Conservation (phyloP, 2,797 vertebrate species). For the Pangasius larnaudii region DNA sequence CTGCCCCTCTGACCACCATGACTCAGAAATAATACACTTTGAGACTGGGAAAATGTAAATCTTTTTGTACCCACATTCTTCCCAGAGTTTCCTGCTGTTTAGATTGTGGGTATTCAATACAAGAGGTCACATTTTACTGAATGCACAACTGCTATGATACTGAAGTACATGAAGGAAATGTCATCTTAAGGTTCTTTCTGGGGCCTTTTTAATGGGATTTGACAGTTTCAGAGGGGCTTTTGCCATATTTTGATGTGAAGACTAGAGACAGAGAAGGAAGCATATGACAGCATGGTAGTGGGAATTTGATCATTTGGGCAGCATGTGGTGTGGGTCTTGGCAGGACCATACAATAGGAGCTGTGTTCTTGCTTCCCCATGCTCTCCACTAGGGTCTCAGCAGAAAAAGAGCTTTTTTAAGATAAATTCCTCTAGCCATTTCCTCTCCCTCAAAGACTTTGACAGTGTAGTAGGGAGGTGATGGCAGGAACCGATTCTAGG, state of each 20-base stretch:
- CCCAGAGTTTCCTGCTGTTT: slow-evolving; percentile 39
- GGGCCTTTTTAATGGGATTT: not conserved
- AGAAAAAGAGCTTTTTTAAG: slow-evolving; percentile 59
- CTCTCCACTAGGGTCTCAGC: slow-evolving; percentile 63
- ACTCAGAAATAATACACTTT: not conserved
- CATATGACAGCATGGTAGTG: slow-evolving; percentile 59
- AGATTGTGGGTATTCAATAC: not conserved
- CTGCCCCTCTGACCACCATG: not conserved
- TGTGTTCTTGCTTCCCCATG: slow-evolving; percentile 68
- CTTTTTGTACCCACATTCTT: slow-evolving; percentile 19
- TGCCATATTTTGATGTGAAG: slow-evolving; percentile 52
- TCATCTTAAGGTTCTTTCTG: slow-evolving; percentile 11
- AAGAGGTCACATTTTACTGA: slow-evolving; percentile 34
- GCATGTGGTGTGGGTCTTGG: slow-evolving; percentile 69
- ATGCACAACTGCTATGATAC: slow-evolving; percentile 14
- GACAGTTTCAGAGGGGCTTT: slow-evolving; percentile 47
- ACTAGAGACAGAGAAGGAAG: slow-evolving; percentile 56
- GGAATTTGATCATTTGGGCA: slow-evolving; percentile 57
- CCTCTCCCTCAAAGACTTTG: slow-evolving; percentile 69
- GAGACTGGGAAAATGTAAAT: not conserved
- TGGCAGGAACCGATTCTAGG: slow-evolving; percentile 71
- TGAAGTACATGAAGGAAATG: slow-evolving; percentile 30
- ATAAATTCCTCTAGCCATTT: slow-evolving; percentile 65
- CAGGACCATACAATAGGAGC: slow-evolving; percentile 66
- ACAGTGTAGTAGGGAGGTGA: slow-evolving; percentile 72